Percentiles rank a stretch among this genome's conserved stretches.
phyloP scores from a whole-genome alignment of 2,888 invertebrate species.

The Athalia rosae region DNA sequence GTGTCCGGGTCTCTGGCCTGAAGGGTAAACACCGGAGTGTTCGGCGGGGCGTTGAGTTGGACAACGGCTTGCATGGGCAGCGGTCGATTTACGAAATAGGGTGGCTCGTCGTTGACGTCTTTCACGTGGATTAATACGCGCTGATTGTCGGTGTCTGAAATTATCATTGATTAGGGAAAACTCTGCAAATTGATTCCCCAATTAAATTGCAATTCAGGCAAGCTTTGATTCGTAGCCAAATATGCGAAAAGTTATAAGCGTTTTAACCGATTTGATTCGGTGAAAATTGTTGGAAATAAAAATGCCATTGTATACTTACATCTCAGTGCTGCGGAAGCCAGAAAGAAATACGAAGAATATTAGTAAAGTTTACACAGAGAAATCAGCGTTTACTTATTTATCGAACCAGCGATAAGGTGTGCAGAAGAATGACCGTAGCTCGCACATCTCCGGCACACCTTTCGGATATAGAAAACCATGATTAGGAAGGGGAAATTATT shows the following conservation, averaged over 20 bases:
- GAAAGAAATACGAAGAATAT: slow-evolving; percentile 57
- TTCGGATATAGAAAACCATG: too few relatives aligned
- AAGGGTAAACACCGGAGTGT: slow-evolving; percentile 97
- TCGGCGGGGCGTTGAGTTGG: slow-evolving; percentile 95
- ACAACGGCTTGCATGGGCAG: slow-evolving; percentile 98
- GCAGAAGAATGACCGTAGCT: too few relatives aligned
- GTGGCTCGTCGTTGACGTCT: slow-evolving; percentile 97
- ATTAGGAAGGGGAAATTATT: too few relatives aligned
- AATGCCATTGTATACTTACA: slow-evolving; percentile 68
- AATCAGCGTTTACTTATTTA: not conserved
- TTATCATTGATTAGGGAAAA: slow-evolving; percentile 46
- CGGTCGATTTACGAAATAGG: slow-evolving; percentile 97
- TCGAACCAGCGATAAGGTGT: too few relatives aligned
- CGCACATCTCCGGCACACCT: not conserved
- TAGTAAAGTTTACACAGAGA: slow-evolving; percentile 45
- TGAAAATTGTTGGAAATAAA: slow-evolving; percentile 34
- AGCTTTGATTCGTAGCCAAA: not conserved
- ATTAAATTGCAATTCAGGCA: too few relatives aligned
- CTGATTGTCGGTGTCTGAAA: slow-evolving; percentile 94
- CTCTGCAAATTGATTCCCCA: too few relatives aligned
- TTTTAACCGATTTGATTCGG: slow-evolving; percentile 29
- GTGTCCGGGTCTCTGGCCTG: slow-evolving; percentile 98
- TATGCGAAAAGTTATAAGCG: slow-evolving; percentile 2
- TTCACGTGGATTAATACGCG: slow-evolving; percentile 95
- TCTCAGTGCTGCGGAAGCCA: slow-evolving; percentile 67